A percentile compares a stretch with the other conserved stretches of the same genome.
phyloP scores from a whole-genome alignment of 2,113 vertebrate species.

The Phalacrocorax aristotelis region DNA sequence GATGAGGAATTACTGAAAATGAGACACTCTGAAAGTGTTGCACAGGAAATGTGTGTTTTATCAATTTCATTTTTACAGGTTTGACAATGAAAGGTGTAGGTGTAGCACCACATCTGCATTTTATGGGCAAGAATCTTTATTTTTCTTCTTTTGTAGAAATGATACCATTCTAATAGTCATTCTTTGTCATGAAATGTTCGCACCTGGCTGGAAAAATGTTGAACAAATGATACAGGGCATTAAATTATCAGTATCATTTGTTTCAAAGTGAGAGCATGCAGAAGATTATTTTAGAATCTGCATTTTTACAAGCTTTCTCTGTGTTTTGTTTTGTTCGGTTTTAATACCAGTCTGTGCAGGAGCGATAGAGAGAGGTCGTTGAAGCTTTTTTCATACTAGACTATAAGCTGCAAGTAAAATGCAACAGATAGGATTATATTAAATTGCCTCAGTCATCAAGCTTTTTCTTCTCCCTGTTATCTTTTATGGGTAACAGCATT shows the following conservation, averaged over 20 bases:
- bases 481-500: neutral
- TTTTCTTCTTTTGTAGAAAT: neutral
- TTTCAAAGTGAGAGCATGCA: neutral
- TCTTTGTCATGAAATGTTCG: neutral
- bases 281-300: neutral
- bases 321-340: neutral
- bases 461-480: neutral
- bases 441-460: neutral
- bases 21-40: neutral
- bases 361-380: neutral
- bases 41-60: neutral
- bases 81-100: neutral
- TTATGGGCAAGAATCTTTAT: neutral
- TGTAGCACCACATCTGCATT: neutral
- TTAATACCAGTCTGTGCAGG: neutral
- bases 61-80: neutral
- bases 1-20: neutral
- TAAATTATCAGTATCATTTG: neutral
- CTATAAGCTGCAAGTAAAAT: neutral
- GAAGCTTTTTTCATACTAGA: neutral
- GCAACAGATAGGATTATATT: neutral
- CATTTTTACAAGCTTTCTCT: neutral
- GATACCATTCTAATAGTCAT: neutral
- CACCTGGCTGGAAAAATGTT: neutral
- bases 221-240: neutral